Percentiles rank a stretch among this genome's conserved stretches.
phyloP scores from a whole-genome alignment of 2,113 vertebrate genomes.

The Ornithorhynchus anatinus region DNA sequence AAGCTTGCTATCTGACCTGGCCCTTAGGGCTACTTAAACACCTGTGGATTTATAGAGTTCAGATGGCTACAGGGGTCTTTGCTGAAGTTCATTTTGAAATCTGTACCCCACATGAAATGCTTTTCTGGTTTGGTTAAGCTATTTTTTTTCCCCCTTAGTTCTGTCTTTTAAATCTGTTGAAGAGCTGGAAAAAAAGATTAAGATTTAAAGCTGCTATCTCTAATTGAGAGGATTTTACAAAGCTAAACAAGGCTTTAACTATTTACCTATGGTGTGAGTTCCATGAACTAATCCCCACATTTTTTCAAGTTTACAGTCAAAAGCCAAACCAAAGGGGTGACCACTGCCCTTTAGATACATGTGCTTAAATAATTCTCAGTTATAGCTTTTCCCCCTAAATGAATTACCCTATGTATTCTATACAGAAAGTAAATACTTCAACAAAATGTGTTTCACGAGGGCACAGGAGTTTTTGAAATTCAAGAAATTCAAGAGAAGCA shows the following conservation, averaged over 20 bases:
- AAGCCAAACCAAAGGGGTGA: background rate
- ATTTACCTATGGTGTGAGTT: background rate
- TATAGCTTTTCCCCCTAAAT: conserved; percentile 22
- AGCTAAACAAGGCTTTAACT: background rate
- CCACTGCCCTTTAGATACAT: background rate
- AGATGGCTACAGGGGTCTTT: conserved; percentile 69
- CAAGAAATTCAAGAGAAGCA: too few relatives aligned
- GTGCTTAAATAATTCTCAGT: background rate
- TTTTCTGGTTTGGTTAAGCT: conserved; percentile 52
- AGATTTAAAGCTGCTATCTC: conserved; percentile 39
- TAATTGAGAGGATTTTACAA: conserved; percentile 10
- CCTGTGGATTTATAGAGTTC: conserved; percentile 81
- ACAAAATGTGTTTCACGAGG: conserved; percentile 19
- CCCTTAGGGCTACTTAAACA: conserved; percentile 77
- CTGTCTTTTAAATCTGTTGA: conserved; percentile 45
- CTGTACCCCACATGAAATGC: conserved; percentile 59
- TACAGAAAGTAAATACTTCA: too few relatives aligned
- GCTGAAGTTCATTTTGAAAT: conserved; percentile 72
- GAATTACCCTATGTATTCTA: too few relatives aligned
- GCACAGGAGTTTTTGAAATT: conserved; percentile 45
- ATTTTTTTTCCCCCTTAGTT: conserved; percentile 35
- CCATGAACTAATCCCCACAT: background rate
- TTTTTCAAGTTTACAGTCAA: conserved; percentile 15
- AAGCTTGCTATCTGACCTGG: conserved; percentile 72
- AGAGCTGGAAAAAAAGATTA: conserved; percentile 27